phyloP scores from a whole-genome alignment of 2,797 vertebrate species.

The Gymnocypris eckloni region DNA sequence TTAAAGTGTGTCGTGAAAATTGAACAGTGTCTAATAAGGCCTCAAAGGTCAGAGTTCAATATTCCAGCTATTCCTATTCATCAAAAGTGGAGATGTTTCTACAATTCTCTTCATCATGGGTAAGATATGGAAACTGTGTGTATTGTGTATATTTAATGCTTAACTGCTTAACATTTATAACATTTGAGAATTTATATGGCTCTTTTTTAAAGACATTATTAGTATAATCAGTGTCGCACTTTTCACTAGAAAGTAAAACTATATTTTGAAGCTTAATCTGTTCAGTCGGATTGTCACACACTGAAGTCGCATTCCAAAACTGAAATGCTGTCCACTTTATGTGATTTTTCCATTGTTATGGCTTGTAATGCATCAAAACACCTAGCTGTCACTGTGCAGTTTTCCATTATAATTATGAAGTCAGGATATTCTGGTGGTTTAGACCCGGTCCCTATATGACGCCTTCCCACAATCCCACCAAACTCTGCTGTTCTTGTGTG shows the following conservation, averaged over 20 bases:
- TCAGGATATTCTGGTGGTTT: constrained; percentile 56
- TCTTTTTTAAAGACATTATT: no score
- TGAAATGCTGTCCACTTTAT: no score
- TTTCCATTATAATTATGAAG: constrained; percentile 63
- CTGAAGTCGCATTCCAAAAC: no score
- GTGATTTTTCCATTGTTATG: no score
- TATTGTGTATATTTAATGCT: not conserved
- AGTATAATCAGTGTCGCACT: no score
- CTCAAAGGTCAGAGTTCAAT: constrained; percentile 54
- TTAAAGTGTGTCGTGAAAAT: constrained; percentile 27
- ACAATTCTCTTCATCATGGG: constrained; percentile 52
- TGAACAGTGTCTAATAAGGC: constrained; percentile 22
- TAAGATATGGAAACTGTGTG: constrained; percentile 30
- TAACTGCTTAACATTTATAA: no score
- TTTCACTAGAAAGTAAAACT: no score
- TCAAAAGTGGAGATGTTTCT: constrained; percentile 57
- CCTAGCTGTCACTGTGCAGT: constrained; percentile 62
- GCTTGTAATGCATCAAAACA: no score
- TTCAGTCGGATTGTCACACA: no score
- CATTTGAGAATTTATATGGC: no score
- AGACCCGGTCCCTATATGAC: constrained; percentile 59
- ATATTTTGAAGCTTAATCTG: no score
- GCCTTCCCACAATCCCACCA: constrained; percentile 59
- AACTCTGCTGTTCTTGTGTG: constrained; percentile 41
- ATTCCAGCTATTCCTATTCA: constrained; percentile 55